Conservation (phyloP, 1,140 invertebrate species). For the Drosophila willistoni region DNA sequence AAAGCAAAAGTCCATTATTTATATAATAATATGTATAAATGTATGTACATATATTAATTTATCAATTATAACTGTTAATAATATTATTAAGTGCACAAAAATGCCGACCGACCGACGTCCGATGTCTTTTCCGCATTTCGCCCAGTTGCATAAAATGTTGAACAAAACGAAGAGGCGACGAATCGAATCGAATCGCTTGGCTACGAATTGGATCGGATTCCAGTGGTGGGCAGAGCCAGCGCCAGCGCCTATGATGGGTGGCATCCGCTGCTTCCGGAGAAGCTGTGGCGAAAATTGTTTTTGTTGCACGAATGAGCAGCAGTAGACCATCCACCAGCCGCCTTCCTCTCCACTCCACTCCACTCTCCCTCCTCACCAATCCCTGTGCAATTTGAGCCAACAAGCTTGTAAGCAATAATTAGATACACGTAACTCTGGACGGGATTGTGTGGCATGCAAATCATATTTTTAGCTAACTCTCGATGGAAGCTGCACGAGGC, state of each 20-base stretch:
- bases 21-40: background rate
- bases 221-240: conserved; percentile 27
- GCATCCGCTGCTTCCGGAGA: conserved; percentile 51
- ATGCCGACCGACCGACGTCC: conserved; percentile 5
- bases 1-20: background rate
- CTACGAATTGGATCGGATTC: conserved; percentile 10
- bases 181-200: conserved; percentile 23
- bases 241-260: conserved; percentile 27
- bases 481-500: conserved; percentile 42
- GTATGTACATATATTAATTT: background rate
- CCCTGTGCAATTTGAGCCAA: conserved; percentile 29
- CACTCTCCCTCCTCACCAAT: background rate
- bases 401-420: conserved; percentile 70
- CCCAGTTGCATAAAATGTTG: conserved; percentile 57
- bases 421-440: conserved; percentile 62
- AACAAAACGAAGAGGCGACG: conserved; percentile 33
- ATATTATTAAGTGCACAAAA: conserved; percentile 39
- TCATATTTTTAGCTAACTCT: conserved; percentile 14
- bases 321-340: background rate
- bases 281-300: conserved; percentile 64
- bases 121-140: conserved; percentile 62
- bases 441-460: conserved; percentile 61
- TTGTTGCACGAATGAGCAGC: conserved; percentile 58
- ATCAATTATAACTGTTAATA: conserved; percentile 33
- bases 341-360: conserved; percentile 25